phyloP scores from a whole-genome alignment of 2,113 vertebrate species.

The Vicugna pacos region DNA sequence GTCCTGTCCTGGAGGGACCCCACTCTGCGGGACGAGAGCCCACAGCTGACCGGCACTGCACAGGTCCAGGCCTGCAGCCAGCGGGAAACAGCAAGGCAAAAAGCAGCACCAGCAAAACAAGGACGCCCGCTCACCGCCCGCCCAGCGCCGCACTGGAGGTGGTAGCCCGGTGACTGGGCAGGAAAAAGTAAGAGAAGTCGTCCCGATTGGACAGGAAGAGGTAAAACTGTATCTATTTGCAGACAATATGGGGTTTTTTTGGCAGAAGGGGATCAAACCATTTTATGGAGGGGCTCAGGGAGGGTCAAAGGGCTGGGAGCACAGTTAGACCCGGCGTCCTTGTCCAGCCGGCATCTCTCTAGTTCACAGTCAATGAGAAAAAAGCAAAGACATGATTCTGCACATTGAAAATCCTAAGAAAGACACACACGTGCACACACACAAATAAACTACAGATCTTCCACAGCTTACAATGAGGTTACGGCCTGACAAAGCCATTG shows the following conservation, averaged over 20 bases:
- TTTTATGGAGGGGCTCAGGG: too few relatives aligned
- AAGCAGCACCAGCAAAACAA: not conserved
- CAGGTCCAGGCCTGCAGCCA: not conserved
- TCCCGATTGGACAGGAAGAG: not conserved
- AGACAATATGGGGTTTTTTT: not conserved
- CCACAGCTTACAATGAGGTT: too few relatives aligned
- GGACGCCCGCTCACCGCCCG: accelerated
- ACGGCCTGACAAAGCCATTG: too few relatives aligned
- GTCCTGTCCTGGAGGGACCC: not conserved
- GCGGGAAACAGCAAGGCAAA: too few relatives aligned
- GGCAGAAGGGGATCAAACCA: too few relatives aligned
- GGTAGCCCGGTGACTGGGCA: too few relatives aligned
- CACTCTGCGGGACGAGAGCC: not conserved
- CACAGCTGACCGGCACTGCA: accelerated
- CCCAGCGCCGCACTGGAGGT: too few relatives aligned
- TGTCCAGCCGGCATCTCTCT: too few relatives aligned
- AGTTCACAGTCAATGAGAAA: too few relatives aligned
- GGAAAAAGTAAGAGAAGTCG: not conserved
- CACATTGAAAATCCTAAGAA: not conserved
- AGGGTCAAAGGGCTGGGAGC: too few relatives aligned
- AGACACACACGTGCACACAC: not conserved
- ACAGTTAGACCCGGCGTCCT: too few relatives aligned
- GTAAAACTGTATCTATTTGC: not conserved
- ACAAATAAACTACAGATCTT: not conserved
- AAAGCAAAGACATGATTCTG: not conserved